Evolutionary conservation across 2,888 invertebrate species (phyloP), one percentile per base, ranked within the genome.

Genomic region (Chaitophorus viminalis): DNA sequence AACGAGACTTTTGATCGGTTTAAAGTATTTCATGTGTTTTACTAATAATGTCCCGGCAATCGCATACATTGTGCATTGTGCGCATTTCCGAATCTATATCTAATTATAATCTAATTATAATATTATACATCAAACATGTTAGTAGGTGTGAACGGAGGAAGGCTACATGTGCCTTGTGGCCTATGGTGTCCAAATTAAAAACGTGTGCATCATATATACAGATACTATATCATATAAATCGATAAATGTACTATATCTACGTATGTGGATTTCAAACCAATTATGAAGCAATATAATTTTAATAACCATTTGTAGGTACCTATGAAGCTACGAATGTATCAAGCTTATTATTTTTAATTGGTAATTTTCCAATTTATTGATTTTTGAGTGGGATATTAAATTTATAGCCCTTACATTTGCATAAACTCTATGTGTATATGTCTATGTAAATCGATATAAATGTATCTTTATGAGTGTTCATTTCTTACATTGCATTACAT

Each of bases 261-360:
- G 60, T 31, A 31, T 31, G 17, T 3, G 17, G 14, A 31, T 29
- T 68, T 70, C 21, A 21, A 46, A 11, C 21, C 25, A 52, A 82
- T n/a, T n/a, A n/a, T 70, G 82, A 82, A 82, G 70, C 68, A 82
- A 82, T 52, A 82, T 52, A 14, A 31, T 70, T 82, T 68, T 70
- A 78, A n/a, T 36, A 36, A 25, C 36, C 29, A 29, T n/a, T n/a
- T n/a, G n/a, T n/a, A n/a, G n/a, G n/a, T n/a, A n/a, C n/a, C n/a
- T n/a, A n/a, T n/a, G n/a, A n/a, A n/a, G 29, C 29, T 29, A 0
- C 21, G 17, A 17, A 46, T 81, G 65, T 46, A 79, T 18, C 18
- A 29, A 21, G 29, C 39, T 79, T 68, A 39, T 79, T 11, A 31
- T 70, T 82, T 81, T 81, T 81, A 81, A 81, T 68, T 81, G 39